Evolutionary conservation across 2,797 vertebrate genomes (phyloP).

Genomic region (Platyrinchus mystaceus): DNA sequence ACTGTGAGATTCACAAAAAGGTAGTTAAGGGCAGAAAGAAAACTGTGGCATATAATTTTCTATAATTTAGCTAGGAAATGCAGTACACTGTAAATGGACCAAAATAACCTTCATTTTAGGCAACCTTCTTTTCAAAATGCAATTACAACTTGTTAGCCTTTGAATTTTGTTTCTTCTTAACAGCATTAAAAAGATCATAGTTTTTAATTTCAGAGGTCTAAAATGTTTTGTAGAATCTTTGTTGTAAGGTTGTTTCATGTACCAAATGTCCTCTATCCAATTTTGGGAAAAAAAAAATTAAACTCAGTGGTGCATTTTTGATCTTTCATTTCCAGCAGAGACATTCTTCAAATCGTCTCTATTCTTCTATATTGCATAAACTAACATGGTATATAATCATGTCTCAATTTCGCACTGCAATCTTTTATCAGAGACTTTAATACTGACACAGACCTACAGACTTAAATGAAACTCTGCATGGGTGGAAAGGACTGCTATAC

Average conservation of each 20-base stretch:
- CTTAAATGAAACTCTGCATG: conserved; percentile 8
- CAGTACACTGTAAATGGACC: conserved; percentile 7
- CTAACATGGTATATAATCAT: not conserved
- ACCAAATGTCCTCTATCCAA: not conserved
- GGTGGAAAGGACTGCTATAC: not conserved
- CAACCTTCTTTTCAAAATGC: conserved; percentile 24
- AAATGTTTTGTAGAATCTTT: conserved; percentile 25
- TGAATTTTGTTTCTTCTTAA: conserved; percentile 30
- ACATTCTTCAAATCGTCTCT: not conserved
- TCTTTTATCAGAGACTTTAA: conserved; percentile 2
- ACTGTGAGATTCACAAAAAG: not conserved
- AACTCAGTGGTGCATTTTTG: not conserved
- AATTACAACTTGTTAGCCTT: conserved; percentile 38
- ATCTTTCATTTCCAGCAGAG: conserved; percentile 25
- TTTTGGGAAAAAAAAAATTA: not conserved
- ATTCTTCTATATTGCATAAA: conserved; percentile 36
- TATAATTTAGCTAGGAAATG: conserved; percentile 39
- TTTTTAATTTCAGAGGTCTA: conserved; percentile 26
- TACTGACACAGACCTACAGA: not conserved
- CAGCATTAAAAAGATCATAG: not conserved
- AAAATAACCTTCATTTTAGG: conserved; percentile 51
- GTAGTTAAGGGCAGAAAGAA: not conserved
- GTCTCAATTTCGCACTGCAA: not conserved
- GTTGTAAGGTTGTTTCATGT: conserved; percentile 1
- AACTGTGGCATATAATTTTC: conserved; percentile 20